Conservation (phyloP, 1,140 invertebrate genomes). For the Fopius arisanus region DNA sequence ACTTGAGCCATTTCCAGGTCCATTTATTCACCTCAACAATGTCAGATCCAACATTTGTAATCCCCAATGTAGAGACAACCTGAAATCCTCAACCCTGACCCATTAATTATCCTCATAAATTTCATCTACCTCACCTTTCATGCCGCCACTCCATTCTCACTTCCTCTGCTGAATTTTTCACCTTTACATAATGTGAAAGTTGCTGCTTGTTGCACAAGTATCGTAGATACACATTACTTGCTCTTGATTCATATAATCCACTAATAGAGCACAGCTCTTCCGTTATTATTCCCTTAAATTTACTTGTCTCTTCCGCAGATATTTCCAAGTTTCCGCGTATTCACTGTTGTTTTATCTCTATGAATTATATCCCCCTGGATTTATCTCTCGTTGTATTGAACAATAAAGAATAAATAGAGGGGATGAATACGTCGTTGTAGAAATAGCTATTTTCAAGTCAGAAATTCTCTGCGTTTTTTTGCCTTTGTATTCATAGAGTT, state of each 20-base stretch:
- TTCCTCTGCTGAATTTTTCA: background rate
- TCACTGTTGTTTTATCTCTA: no score
- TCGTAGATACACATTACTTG: background rate
- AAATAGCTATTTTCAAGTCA: background rate
- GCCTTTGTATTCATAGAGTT: background rate
- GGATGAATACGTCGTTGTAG: background rate
- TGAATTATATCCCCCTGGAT: background rate
- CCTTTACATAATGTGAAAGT: slow-evolving; percentile 2
- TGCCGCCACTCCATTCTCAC: background rate
- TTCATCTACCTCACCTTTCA: background rate
- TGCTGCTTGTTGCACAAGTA: background rate
- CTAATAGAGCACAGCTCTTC: background rate
- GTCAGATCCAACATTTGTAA: background rate
- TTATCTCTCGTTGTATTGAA: background rate
- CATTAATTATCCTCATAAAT: background rate
- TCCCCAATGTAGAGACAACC: background rate
- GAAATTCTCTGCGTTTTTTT: background rate
- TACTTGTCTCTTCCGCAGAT: slow-evolving; percentile 3
- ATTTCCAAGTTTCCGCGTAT: background rate
- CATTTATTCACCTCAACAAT: background rate
- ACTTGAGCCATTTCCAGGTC: background rate
- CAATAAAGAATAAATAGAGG: background rate
- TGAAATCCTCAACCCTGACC: slow-evolving; percentile 4
- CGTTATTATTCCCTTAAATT: background rate
- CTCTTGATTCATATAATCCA: background rate